Conservation (phyloP, 1,140 invertebrate genomes). For the Sinonovacula constricta region DNA sequence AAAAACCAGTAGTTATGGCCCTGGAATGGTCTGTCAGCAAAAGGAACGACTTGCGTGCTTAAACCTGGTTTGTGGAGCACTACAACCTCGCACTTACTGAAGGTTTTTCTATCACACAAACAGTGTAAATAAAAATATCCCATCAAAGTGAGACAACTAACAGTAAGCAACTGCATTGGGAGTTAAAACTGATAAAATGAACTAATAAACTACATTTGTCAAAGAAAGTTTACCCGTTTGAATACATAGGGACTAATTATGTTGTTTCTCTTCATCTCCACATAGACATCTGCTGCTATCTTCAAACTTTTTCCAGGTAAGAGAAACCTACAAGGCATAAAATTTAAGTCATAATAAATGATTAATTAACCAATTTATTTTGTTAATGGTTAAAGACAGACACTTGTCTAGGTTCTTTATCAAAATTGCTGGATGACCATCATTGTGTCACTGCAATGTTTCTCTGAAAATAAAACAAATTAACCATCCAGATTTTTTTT, state of each 20-base stretch:
- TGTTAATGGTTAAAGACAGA: too few relatives aligned
- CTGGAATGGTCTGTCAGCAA: too few relatives aligned
- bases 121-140: neutral
- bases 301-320: slow-evolving; percentile 49
- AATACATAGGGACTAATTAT: slow-evolving; percentile 90
- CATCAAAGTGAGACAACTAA: neutral
- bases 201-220: too few relatives aligned
- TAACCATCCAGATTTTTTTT: too few relatives aligned
- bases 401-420: too few relatives aligned
- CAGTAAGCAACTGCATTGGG: neutral
- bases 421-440: too few relatives aligned
- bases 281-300: slow-evolving; percentile 72
- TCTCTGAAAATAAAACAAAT: too few relatives aligned
- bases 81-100: neutral
- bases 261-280: slow-evolving; percentile 88
- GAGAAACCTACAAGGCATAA: neutral
- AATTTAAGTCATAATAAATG: too few relatives aligned
- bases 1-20: too few relatives aligned
- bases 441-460: too few relatives aligned
- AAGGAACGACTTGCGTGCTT: neutral
- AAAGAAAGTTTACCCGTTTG: slow-evolving; percentile 72
- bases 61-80: neutral
- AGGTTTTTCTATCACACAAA: neutral
- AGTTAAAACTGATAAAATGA: too few relatives aligned
- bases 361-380: too few relatives aligned